A percentile compares a stretch with the other conserved stretches of the same genome.
These are phyloP conservation scores for Cromileptes altivelis DNA, from an alignment of 2,113 vertebrate genomes.

Conservation along the genomic window DNA sequence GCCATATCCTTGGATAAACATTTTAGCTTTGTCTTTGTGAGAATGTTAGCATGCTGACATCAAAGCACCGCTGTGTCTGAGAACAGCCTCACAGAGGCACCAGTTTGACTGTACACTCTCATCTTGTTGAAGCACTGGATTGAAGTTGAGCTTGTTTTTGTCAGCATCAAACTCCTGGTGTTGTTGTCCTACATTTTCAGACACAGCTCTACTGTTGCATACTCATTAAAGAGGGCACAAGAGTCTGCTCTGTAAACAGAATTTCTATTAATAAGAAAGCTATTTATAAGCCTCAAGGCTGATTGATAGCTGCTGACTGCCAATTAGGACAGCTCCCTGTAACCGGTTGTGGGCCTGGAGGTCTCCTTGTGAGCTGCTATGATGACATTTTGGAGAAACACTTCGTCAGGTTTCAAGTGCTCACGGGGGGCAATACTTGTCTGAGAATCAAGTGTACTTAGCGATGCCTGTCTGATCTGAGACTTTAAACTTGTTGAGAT, in stretches of 20 bases:
- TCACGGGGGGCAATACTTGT: constrained; percentile 13
- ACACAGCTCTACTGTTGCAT: constrained; percentile 27
- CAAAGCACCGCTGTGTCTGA: background rate
- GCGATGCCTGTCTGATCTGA: constrained; percentile 10
- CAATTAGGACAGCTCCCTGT: constrained; percentile 68
- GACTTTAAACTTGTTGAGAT: constrained; percentile 46
- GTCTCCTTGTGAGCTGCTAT: constrained; percentile 26
- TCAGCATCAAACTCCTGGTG: constrained; percentile 8
- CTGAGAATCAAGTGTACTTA: constrained; percentile 30
- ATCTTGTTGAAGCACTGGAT: background rate
- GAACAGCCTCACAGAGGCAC: background rate
- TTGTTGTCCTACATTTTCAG: constrained; percentile 56
- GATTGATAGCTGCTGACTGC: constrained; percentile 59
- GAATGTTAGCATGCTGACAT: background rate
- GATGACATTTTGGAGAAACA: constrained; percentile 41
- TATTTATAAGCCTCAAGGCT: constrained; percentile 62
- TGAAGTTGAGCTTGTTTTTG: constrained; percentile 25
- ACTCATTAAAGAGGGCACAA: constrained; percentile 63
- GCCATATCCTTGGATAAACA: background rate
- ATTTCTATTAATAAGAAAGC: constrained; percentile 52
- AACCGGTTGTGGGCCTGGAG: constrained; percentile 19
- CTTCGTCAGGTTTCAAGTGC: constrained; percentile 33
- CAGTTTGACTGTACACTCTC: background rate
- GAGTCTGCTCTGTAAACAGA: constrained; percentile 44
- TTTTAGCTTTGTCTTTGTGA: background rate